Evolutionary conservation across 2,797 vertebrate genomes (phyloP).

Genomic region (Girardinus metallicus): DNA sequence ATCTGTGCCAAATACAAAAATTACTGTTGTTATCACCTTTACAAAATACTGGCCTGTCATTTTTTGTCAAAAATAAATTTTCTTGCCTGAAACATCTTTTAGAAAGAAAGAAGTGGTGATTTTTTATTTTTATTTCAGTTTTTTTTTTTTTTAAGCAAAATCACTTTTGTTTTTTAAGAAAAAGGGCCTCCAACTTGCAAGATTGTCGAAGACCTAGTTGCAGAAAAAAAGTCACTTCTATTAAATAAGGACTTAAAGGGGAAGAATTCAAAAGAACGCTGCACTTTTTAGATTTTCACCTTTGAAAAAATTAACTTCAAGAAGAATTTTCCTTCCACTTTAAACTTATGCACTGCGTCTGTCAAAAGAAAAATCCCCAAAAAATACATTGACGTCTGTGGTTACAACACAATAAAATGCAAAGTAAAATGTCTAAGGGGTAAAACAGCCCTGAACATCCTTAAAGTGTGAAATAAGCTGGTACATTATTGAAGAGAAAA

Average conservation of each 20-base stretch:
- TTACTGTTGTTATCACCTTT: no score
- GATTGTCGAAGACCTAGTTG: no score
- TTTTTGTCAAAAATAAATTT: no score
- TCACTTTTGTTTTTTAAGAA: no score
- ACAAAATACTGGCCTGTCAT: no score
- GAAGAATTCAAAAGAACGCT: background rate
- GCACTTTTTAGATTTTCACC: background rate
- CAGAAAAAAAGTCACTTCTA: background rate
- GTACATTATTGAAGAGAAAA: background rate
- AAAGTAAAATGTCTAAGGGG: background rate
- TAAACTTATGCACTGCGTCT: background rate
- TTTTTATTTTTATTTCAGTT: no score
- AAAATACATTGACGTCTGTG: background rate
- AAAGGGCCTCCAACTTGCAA: background rate
- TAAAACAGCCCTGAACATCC: background rate
- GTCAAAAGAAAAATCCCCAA: background rate
- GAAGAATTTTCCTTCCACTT: background rate
- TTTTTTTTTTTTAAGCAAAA: no score
- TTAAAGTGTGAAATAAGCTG: background rate
- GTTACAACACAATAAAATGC: background rate
- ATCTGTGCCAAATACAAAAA: no score
- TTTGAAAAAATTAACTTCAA: background rate
- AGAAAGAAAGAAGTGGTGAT: no score
- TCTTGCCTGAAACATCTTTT: no score
- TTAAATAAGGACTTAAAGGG: background rate